A percentile compares a stretch with the other conserved stretches of the same genome.
These are phyloP conservation scores for Apis dorsata DNA, from an alignment of 1,140 invertebrate genomes.

Conservation along the genomic window DNA sequence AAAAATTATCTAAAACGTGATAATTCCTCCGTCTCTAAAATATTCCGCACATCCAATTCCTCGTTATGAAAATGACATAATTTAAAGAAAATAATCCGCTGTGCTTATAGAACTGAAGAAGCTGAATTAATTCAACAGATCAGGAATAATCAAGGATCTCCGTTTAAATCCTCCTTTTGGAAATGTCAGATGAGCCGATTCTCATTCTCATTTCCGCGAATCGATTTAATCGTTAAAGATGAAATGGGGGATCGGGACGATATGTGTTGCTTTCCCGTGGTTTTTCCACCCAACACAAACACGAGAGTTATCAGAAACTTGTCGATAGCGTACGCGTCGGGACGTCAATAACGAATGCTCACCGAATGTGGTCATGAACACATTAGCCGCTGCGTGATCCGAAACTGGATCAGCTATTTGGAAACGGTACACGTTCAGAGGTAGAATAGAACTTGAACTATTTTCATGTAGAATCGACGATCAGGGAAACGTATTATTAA, in stretches of 20 bases:
- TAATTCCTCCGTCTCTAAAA: no score
- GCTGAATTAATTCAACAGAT: background rate
- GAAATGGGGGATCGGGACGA: background rate
- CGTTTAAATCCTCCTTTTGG: background rate
- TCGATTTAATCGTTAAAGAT: background rate
- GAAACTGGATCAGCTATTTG: conserved; percentile 63
- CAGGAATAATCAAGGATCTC: no score
- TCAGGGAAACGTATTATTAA: conserved; percentile 48
- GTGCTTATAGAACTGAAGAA: no score
- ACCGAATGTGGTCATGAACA: conserved; percentile 59
- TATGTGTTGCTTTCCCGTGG: background rate
- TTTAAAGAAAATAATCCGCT: no score
- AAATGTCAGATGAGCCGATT: background rate
- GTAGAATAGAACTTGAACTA: conserved; percentile 53
- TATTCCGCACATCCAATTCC: no score
- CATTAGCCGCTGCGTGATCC: conserved; percentile 61
- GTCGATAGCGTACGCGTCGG: conserved; percentile 29
- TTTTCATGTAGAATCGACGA: conserved; percentile 51
- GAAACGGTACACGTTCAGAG: conserved; percentile 52
- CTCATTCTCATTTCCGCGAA: background rate
- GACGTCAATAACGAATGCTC: conserved; percentile 62
- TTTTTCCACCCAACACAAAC: background rate
- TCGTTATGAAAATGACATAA: no score
- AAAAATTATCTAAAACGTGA: no score
- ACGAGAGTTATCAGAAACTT: conserved; percentile 33